phyloP scores from a whole-genome alignment of 1,140 invertebrate species.

The Chionoecetes opilio region DNA sequence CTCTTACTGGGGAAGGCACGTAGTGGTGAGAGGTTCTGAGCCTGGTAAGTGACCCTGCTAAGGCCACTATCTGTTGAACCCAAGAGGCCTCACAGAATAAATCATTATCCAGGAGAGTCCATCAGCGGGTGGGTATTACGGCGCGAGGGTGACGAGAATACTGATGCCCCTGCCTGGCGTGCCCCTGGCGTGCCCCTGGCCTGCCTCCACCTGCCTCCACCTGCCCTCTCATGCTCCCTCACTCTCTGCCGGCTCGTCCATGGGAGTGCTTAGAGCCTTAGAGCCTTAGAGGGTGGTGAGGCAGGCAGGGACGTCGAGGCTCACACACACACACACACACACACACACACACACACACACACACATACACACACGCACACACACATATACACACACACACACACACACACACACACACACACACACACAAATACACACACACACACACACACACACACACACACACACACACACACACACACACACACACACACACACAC shows the following conservation, averaged over 20 bases:
- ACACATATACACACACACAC: too few relatives aligned
- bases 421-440: too few relatives aligned
- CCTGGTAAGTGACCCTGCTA: not conserved
- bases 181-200: not conserved
- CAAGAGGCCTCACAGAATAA: conserved; percentile 1
- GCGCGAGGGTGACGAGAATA: not conserved
- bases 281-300: too few relatives aligned
- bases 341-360: too few relatives aligned
- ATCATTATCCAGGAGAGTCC: not conserved
- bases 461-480: too few relatives aligned
- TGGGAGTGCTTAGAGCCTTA: too few relatives aligned
- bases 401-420: too few relatives aligned
- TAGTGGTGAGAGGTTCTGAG: not conserved
- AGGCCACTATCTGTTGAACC: conserved; percentile 5
- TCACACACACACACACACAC: too few relatives aligned
- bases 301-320: too few relatives aligned
- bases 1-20: not conserved
- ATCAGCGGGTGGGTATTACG: not conserved
- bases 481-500: not conserved
- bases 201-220: too few relatives aligned
- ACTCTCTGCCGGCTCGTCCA: not conserved
- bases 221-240: not conserved
- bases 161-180: not conserved
- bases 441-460: too few relatives aligned
- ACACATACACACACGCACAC: too few relatives aligned